Evolutionary conservation across 2,888 invertebrate species (phyloP).

Genomic region (Ceraclea dissimilis): DNA sequence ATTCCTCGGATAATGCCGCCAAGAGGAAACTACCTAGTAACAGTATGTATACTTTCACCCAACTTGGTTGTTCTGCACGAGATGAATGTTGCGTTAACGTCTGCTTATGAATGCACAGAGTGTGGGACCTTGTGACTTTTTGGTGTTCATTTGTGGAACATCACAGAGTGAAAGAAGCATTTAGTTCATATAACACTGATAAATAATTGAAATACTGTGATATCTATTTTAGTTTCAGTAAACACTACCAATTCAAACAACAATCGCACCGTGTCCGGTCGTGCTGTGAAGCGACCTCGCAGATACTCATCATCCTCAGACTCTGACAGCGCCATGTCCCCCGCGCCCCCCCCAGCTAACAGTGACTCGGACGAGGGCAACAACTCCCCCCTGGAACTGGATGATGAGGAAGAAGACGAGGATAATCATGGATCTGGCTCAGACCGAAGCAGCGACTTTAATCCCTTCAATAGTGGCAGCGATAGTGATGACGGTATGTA

Average conservation of each 20-base stretch:
- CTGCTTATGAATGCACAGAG: background rate
- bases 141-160: too few species aligned
- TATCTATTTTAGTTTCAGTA: background rate
- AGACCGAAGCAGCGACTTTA: constrained; percentile 74
- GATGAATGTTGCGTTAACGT: too few species aligned
- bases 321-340: constrained; percentile 40
- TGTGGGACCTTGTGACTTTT: too few species aligned
- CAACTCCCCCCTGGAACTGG: constrained; percentile 45
- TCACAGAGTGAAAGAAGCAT: too few species aligned
- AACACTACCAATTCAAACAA: background rate
- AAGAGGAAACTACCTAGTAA: constrained; percentile 34
- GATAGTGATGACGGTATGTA: constrained; percentile 69
- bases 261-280: constrained; percentile 19
- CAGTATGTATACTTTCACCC: background rate
- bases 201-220: too few species aligned
- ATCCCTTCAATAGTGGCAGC: constrained; percentile 82
- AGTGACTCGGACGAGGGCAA: constrained; percentile 52
- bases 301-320: constrained; percentile 56
- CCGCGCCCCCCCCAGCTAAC: constrained; percentile 30
- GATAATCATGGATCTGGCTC: constrained; percentile 44
- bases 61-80: too few species aligned
- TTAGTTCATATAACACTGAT: too few species aligned
- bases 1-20: constrained; percentile 6
- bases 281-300: constrained; percentile 43
- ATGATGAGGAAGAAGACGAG: constrained; percentile 40